Conservation (phyloP, 92 coral and sea anemone genomes). For the Muricea muricata region DNA sequence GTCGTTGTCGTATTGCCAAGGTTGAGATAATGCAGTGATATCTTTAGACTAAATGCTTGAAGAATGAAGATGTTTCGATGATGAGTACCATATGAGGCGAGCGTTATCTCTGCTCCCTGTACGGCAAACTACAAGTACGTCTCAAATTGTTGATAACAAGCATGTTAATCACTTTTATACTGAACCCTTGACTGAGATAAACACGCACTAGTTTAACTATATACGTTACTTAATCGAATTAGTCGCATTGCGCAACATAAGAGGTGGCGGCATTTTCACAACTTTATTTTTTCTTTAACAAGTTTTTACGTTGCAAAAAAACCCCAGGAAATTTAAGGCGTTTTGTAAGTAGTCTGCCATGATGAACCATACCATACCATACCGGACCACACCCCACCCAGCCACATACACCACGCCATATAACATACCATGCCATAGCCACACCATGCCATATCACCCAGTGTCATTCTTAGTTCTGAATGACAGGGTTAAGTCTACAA, state of each 20-base stretch:
- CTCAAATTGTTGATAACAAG: conserved; percentile 15
- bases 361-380: neutral
- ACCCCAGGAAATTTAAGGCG: too few relatives aligned
- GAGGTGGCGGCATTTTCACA: neutral
- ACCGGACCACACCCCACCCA: neutral
- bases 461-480: too few relatives aligned
- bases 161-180: conserved; percentile 9
- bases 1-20: neutral
- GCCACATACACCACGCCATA: too few relatives aligned
- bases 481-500: too few relatives aligned
- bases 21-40: neutral
- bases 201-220: neutral
- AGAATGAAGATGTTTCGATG: neutral
- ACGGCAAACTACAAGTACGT: neutral
- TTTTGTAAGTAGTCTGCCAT: too few relatives aligned
- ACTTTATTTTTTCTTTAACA: neutral
- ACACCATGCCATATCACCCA: neutral
- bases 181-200: neutral
- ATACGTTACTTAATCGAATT: neutral
- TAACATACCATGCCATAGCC: neutral
- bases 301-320: too few relatives aligned
- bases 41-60: neutral
- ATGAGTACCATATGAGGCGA: conserved; percentile 4
- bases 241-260: neutral
- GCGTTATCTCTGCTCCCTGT: neutral